Percentiles rank a stretch among this genome's conserved stretches.
Evolutionary conservation across 1,140 invertebrate species (phyloP).

Genomic region (Trachymyrmex cornetzi): DNA sequence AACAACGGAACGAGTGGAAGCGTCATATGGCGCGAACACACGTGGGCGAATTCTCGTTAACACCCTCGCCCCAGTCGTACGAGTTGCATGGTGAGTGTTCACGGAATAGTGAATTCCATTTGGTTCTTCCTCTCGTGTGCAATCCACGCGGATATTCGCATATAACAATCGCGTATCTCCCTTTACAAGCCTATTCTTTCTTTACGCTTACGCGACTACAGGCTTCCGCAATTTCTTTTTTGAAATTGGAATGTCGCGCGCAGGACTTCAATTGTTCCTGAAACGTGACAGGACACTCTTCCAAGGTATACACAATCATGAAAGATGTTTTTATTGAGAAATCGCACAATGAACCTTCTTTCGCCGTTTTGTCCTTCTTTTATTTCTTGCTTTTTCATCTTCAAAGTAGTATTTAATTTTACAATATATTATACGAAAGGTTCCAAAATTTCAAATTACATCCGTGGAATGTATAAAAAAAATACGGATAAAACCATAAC

Average conservation of each 20-base stretch:
- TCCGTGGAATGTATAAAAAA: background rate
- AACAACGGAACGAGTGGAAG: slow-evolving; percentile 76
- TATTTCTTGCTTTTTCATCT: slow-evolving; percentile 1
- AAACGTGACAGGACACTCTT: slow-evolving; percentile 55
- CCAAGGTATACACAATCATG: slow-evolving; percentile 19
- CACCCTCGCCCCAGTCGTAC: slow-evolving; percentile 77
- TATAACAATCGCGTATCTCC: slow-evolving; percentile 12
- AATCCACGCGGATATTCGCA: slow-evolving; percentile 3
- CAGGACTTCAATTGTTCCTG: slow-evolving; percentile 72
- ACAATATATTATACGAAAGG: background rate
- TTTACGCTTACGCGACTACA: slow-evolving; percentile 39
- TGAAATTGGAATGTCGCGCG: slow-evolving; percentile 78
- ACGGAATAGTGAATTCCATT: slow-evolving; percentile 73
- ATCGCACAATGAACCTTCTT: slow-evolving; percentile 46
- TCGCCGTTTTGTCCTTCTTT: background rate
- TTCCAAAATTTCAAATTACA: background rate
- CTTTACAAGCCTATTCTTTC: background rate
- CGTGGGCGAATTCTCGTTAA: slow-evolving; percentile 81
- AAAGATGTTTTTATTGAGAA: slow-evolving; percentile 22
- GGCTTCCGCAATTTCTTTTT: slow-evolving; percentile 75
- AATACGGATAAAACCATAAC: slow-evolving; percentile 10
- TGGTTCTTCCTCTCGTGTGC: slow-evolving; percentile 5
- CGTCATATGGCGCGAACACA: slow-evolving; percentile 80
- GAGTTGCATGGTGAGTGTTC: slow-evolving; percentile 76
- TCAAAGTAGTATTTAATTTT: background rate